These are phyloP conservation scores for Deilephila porcellus DNA, from an alignment of 2,888 invertebrate species.

Conservation along the genomic window DNA sequence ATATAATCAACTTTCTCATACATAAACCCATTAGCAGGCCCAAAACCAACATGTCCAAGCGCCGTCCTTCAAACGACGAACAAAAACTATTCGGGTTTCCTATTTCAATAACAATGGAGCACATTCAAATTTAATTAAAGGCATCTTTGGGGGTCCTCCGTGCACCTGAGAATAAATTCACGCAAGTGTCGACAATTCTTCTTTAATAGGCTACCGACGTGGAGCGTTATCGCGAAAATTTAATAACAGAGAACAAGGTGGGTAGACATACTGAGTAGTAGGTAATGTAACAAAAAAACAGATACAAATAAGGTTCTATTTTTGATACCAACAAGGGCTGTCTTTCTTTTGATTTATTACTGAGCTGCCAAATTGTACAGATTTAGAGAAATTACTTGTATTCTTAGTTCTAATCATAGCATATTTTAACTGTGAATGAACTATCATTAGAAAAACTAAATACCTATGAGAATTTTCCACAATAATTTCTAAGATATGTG, in stretches of 20 bases:
- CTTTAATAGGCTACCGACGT: constrained; percentile 61
- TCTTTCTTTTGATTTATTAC: no score
- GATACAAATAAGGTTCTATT: no score
- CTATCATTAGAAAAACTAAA: no score
- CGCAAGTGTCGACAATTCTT: constrained; percentile 65
- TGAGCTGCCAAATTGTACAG: no score
- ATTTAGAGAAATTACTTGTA: no score
- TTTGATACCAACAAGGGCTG: no score
- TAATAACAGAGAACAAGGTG: constrained; percentile 67
- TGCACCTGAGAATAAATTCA: constrained; percentile 64
- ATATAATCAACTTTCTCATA: background rate
- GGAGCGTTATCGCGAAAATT: constrained; percentile 66
- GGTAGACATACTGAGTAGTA: constrained; percentile 42
- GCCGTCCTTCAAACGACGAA: constrained; percentile 9
- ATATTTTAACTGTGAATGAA: no score
- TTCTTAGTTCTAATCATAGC: no score
- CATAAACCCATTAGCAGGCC: constrained; percentile 22
- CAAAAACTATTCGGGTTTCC: constrained; percentile 29
- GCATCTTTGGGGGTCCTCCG: constrained; percentile 55
- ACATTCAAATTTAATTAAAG: constrained; percentile 65
- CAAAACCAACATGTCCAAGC: background rate
- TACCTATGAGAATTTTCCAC: no score
- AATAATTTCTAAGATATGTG: no score
- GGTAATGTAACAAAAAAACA: background rate
- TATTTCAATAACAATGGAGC: constrained; percentile 34